A percentile compares a stretch with the other conserved stretches of the same genome.
Conservation (phyloP, 1,140 invertebrate species). For the Gonatopus flavifemur region DNA sequence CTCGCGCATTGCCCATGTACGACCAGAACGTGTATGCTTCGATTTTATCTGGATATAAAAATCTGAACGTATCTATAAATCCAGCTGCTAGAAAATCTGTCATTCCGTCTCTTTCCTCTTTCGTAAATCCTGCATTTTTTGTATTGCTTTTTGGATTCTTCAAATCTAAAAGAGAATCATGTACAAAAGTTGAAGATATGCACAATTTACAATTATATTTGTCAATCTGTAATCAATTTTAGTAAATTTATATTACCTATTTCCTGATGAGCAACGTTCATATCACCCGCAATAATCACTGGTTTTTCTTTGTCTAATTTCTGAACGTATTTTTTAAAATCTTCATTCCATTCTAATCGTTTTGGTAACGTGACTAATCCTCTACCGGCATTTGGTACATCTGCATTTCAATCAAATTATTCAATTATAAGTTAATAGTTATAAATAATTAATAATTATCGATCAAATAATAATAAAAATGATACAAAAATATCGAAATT, state of each 20-base stretch:
- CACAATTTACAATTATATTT: too few relatives aligned
- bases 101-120: slow-evolving; percentile 91
- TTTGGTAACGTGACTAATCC: slow-evolving; percentile 85
- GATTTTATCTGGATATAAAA: slow-evolving; percentile 83
- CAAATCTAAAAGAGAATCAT: slow-evolving; percentile 68
- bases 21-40: slow-evolving; percentile 94
- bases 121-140: slow-evolving; percentile 93
- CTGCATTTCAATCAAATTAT: slow-evolving; percentile 46
- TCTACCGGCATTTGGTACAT: slow-evolving; percentile 77
- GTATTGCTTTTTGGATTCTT: slow-evolving; percentile 93
- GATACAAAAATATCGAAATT: too few relatives aligned
- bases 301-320: slow-evolving; percentile 88
- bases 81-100: slow-evolving; percentile 76
- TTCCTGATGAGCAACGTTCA: slow-evolving; percentile 96
- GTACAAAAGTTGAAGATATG: too few relatives aligned
- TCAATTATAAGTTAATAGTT: slow-evolving; percentile 7
- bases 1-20: slow-evolving; percentile 81
- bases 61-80: slow-evolving; percentile 87
- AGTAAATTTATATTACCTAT: slow-evolving; percentile 69
- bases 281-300: slow-evolving; percentile 92
- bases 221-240: too few relatives aligned
- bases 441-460: slow-evolving; percentile 5
- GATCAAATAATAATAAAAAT: not conserved
- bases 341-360: slow-evolving; percentile 87
- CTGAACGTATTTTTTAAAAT: slow-evolving; percentile 77